Conservation (phyloP, 2,888 invertebrate species). For the Drosophila subquinaria region DNA sequence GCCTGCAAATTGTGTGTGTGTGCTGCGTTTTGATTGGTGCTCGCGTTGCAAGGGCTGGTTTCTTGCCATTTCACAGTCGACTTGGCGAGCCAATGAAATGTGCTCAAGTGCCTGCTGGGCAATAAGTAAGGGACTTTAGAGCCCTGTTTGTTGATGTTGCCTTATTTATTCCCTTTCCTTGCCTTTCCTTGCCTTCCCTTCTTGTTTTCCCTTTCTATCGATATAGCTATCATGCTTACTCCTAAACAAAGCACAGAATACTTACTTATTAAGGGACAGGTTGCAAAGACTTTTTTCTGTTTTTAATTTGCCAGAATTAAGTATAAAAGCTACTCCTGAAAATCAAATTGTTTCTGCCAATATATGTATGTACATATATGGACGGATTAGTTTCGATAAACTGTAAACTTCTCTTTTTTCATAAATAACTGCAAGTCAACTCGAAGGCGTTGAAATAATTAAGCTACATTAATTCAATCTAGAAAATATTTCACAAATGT, state of each 20-base stretch:
- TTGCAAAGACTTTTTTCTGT: slow-evolving; percentile 11
- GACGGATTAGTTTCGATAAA: not conserved
- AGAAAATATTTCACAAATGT: no score
- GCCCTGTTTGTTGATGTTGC: slow-evolving; percentile 7
- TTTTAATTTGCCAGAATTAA: slow-evolving; percentile 25
- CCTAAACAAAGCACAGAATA: not conserved
- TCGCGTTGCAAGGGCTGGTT: slow-evolving; percentile 16
- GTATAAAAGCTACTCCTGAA: slow-evolving; percentile 15
- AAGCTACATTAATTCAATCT: not conserved
- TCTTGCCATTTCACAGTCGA: not conserved
- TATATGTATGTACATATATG: not conserved
- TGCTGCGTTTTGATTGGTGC: slow-evolving; percentile 35
- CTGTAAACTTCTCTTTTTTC: not conserved
- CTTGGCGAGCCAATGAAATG: slow-evolving; percentile 25
- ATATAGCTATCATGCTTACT: slow-evolving; percentile 23
- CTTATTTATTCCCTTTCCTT: not conserved
- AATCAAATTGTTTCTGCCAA: slow-evolving; percentile 8
- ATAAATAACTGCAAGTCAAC: not conserved
- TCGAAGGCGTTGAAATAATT: not conserved
- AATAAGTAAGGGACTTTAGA: slow-evolving; percentile 2
- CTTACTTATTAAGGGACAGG: slow-evolving; percentile 16
- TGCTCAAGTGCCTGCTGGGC: not conserved
- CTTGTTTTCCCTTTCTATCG: not conserved
- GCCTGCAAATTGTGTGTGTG: slow-evolving; percentile 13
- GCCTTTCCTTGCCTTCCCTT: not conserved